Base-by-base conservation (phyloP, 2,113 vertebrate genomes). In the Cryptotis parvus region DNA sequence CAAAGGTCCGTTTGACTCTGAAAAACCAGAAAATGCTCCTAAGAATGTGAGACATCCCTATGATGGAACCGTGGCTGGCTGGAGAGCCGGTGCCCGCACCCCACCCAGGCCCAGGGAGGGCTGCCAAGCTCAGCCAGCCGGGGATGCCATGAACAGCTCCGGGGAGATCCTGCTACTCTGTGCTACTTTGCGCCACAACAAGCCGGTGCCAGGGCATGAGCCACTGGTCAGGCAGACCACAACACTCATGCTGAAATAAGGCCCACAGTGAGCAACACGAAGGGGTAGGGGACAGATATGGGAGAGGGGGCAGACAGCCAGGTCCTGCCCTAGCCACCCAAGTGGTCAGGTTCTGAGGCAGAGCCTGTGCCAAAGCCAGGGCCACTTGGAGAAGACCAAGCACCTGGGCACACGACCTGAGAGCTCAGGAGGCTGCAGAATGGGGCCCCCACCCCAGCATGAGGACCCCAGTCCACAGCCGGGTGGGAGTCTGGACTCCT, bases 401-500 rank as follows among this genome's bases (percentile, higher is more conserved):
- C 31, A 3, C 8, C 81, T 45, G 31, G 14, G 75, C 73, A 70
- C 86, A 78, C 92, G 35, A 18, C 43, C 37, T 88, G 58, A 18
- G 31, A 29, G 2, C 11, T 79, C 41, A 33, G 1, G 70, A 37
- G 45, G n/a, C 9, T 2, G 41, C 61, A 41, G 45, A 33, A 61
- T 33, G 39, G 33, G 72, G 9, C 35, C 3, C 37, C 9, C 1
- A 63, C 14, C 37, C 86, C 69, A 12, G 20, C 31, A 69, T 37
- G 6, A 0, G 3, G 68, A 83, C 45, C 92, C 84, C 49, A 94
- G 92, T 92, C 83, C 63, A 76, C 72, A 92, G n/a, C 70, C 91
- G 79, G 45, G n/a, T n/a, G 45, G 45, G 45, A 9, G 55, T 95
- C 92, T 96, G 96, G 94, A 95, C 55, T 96, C 96, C 94, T 94